Evolutionary conservation across 2,113 vertebrate genomes (phyloP).

Genomic region (Emydura subglobosa): DNA sequence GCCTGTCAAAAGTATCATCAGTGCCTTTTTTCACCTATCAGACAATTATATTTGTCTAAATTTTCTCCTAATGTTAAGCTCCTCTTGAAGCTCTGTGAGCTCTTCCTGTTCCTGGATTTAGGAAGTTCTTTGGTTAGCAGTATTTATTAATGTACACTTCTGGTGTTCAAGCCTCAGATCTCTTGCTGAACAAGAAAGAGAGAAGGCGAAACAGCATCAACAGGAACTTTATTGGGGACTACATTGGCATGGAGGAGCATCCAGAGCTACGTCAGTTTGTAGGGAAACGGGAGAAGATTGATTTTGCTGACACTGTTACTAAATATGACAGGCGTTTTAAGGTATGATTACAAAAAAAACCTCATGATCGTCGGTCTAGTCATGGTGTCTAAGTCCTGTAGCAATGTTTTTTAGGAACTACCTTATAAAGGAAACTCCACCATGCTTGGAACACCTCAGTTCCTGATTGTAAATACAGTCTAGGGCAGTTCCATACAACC

Average conservation of each 20-base stretch:
- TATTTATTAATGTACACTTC: neutral
- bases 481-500: fast-evolving
- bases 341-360: constrained; percentile 72
- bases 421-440: neutral
- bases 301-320: constrained; percentile 94
- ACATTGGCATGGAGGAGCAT: constrained; percentile 95
- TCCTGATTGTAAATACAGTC: neutral
- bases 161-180: constrained; percentile 88
- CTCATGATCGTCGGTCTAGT: neutral
- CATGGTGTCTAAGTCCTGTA: neutral
- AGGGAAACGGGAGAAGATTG: constrained; percentile 95
- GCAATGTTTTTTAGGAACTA: neutral
- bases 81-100: neutral
- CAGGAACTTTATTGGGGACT: constrained; percentile 97
- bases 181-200: constrained; percentile 95
- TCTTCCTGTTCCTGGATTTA: neutral
- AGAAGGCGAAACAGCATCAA: constrained; percentile 95
- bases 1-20: neutral
- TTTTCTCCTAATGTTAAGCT: neutral
- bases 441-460: neutral
- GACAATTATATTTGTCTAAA: neutral
- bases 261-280: constrained; percentile 95
- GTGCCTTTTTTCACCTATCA: neutral
- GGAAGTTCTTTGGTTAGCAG: neutral
- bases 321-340: constrained; percentile 96